Base-by-base conservation (phyloP, 2,797 vertebrate genomes). In the Scarus forsteni region DNA sequence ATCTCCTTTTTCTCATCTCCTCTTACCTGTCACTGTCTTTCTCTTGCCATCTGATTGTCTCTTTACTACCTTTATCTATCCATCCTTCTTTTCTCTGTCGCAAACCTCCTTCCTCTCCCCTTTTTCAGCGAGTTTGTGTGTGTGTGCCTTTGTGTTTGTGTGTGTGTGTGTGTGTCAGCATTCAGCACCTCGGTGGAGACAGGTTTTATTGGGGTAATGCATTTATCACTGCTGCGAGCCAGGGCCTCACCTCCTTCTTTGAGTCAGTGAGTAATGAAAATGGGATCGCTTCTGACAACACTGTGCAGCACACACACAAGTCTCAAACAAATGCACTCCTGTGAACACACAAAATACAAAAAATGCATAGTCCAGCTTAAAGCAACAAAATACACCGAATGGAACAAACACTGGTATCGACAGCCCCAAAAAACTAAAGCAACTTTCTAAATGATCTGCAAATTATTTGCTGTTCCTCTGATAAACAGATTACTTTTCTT, bases 211-310 rank as follows among this genome's bases (percentile, higher is more conserved):
- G 89, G 91, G 79, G 88, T 92, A 92, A 94, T 89, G 91, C 92
- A 93, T 91, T 92, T 90, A 92, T 93, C 93, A 92, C 87, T 91
- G 84, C 79, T 71, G 88, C 87, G 62, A 85, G 87, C 86, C 90
- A 89, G 85, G 86, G 91, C 89, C 88, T 89, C 88, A 90, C 89
- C 89, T 91, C 88, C 84, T 91, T 80, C 88, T 92, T 92, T 90
- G 90, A 94, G 90, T 74, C 88, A 87, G 87, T 94, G 93, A 94
- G 92, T 94, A 94, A 94, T 94, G 92, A 94, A 92, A 92, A 93
- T 90, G 85, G 89, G 91, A 94, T 94, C 88, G 88, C 84, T 92
- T 89, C 89, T 94, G 93, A 93, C 94, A 89, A 89, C 85, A 88
- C 88, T 76, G 49, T 79, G 84, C 83, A 83, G 72, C 75, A 61